Conservation (phyloP, 1,140 invertebrate genomes). For the Papilio polyxenes region DNA sequence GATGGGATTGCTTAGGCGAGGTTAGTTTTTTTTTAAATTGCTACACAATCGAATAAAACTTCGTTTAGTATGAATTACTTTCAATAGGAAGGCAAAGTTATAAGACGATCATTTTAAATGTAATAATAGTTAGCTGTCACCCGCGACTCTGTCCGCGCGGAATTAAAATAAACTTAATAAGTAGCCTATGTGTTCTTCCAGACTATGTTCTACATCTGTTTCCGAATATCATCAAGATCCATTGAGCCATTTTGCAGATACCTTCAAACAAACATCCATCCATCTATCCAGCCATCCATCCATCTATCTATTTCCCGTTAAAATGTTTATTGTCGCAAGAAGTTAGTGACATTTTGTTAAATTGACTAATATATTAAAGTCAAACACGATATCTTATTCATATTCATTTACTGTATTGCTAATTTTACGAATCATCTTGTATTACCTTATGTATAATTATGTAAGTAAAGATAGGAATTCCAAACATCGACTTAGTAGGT, state of each 20-base stretch:
- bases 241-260: too few relatives aligned
- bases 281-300: too few relatives aligned
- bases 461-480: not conserved
- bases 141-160: not conserved
- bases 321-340: not conserved
- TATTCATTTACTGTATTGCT: not conserved
- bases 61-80: not conserved
- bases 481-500: not conserved
- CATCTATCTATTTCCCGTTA: too few relatives aligned
- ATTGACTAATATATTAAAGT: too few relatives aligned
- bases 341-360: not conserved
- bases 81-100: not conserved
- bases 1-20: conserved; percentile 51
- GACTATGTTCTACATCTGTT: too few relatives aligned
- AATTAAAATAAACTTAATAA: not conserved
- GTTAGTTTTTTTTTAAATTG: conserved; percentile 41
- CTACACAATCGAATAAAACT: not conserved
- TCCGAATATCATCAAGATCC: too few relatives aligned
- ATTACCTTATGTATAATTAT: not conserved
- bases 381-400: not conserved
- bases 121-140: not conserved
- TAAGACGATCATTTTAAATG: not conserved
- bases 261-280: too few relatives aligned
- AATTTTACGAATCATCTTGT: not conserved
- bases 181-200: too few relatives aligned